Percentiles rank a stretch among this genome's conserved stretches.
Evolutionary conservation across 2,113 vertebrate genomes (phyloP).

Genomic region (Saguinus midas): DNA sequence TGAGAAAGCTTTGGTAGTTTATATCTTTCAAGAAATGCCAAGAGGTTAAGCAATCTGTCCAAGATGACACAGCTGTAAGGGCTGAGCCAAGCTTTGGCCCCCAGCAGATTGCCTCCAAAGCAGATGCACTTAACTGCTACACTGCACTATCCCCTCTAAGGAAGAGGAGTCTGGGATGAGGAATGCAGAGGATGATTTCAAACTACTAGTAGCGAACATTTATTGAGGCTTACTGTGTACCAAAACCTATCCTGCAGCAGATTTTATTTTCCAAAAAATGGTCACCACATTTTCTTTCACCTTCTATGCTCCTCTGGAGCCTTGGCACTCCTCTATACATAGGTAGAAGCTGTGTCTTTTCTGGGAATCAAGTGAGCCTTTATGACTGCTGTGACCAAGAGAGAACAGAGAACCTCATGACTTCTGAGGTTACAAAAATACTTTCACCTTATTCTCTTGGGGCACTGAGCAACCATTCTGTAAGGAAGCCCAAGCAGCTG

Average conservation of each 20-base stretch:
- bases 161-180: not conserved
- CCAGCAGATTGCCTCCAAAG: not conserved
- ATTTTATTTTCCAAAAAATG: not conserved
- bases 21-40: not conserved
- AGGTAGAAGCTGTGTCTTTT: not conserved
- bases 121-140: not conserved
- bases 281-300: not conserved
- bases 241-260: not conserved
- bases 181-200: not conserved
- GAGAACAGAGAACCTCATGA: not conserved
- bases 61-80: not conserved
- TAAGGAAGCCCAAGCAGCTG: not conserved
- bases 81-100: not conserved
- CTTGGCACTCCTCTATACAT: not conserved
- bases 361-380: not conserved
- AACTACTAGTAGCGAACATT: not conserved
- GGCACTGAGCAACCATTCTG: not conserved
- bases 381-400: not conserved
- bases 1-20: not conserved
- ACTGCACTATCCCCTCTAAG: not conserved
- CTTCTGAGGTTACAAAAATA: not conserved
- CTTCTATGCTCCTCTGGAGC: not conserved
- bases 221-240: not conserved
- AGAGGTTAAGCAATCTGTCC: not conserved
- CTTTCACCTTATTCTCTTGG: not conserved